phyloP scores from a whole-genome alignment of 1,140 invertebrate species.

The Triops cancriformis region DNA sequence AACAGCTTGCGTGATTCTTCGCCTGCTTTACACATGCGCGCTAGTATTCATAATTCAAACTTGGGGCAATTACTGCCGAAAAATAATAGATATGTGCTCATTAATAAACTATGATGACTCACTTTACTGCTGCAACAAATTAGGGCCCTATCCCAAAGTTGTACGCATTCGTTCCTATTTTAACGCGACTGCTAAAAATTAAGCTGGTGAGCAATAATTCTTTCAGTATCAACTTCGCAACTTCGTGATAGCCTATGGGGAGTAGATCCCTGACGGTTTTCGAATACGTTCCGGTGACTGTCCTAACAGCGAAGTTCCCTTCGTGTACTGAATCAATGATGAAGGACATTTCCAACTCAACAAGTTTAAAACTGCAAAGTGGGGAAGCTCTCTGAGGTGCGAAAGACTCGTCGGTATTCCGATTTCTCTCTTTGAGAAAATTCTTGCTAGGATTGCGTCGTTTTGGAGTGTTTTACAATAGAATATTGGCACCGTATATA shows the following conservation, averaged over 20 bases:
- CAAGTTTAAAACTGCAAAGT: background rate
- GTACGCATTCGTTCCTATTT: too few relatives aligned
- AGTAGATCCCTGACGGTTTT: background rate
- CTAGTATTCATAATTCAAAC: background rate
- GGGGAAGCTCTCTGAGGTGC: background rate
- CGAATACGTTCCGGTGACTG: background rate
- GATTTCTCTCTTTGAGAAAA: background rate
- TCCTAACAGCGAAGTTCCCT: background rate
- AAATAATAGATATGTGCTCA: background rate
- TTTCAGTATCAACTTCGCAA: background rate
- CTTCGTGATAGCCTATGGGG: background rate
- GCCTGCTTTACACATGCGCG: background rate
- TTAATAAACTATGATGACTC: too few relatives aligned
- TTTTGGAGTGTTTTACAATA: background rate
- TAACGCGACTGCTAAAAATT: too few relatives aligned
- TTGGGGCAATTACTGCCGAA: background rate
- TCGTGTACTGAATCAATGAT: background rate
- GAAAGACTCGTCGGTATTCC: background rate
- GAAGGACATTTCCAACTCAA: background rate
- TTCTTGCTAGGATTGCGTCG: background rate
- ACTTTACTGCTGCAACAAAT: too few relatives aligned
- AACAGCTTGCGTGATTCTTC: constrained; percentile 9
- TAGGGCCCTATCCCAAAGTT: too few relatives aligned
- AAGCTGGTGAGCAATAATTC: too few relatives aligned
- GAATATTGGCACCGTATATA: background rate